Evolutionary conservation across 2,797 vertebrate species (phyloP), one percentile per base, ranked within the genome.

Genomic region (Acipenser oxyrinchus): DNA sequence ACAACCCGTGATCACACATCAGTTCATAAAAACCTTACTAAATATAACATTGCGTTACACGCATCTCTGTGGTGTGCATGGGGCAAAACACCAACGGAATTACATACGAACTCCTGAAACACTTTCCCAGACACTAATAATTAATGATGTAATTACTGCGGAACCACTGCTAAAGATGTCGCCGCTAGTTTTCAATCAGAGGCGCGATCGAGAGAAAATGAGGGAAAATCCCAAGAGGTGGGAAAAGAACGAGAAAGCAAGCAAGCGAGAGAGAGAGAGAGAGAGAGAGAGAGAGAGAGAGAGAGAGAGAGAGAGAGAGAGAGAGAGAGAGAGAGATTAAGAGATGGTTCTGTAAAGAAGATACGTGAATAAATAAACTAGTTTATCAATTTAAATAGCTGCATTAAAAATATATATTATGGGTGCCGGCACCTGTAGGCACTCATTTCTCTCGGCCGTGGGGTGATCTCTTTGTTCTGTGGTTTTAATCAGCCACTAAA

Each of bases 371-470:
- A 64, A 71, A 68, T 58, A 58, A 11, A 58, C 13, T 12, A 58
- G 6, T 3, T 12, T 6, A 48, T 4, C 13, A 55, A 73, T 73
- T 69, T 70, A 74, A 69, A 60, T 63, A 71, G 51, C 55, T 69
- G 57, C 63, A 65, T 66, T 62, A 9, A 8, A 62, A 63, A 55
- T 51, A 57, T 48, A 50, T 48, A 18, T 11, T 60, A 15, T 8
- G 12, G 60, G 62, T 5, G 55, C n/a, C 49, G 60, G 15, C 72
- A 71, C 68, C 72, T 58, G 51, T 37, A 6, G 66, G 69, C 15
- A 64, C 18, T 23, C 68, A 69, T 73, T 73, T 58, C 66, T 74
- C 69, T 66, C 74, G 71, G 75, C 67, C 67, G 66, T 60, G 58
- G 8, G 60, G 64, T 65, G 72, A 74, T 71, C 68, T 71, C 64